Evolutionary conservation across 2,797 vertebrate species (phyloP), one percentile per base, ranked within the genome.

Genomic region (Paguma larvata): DNA sequence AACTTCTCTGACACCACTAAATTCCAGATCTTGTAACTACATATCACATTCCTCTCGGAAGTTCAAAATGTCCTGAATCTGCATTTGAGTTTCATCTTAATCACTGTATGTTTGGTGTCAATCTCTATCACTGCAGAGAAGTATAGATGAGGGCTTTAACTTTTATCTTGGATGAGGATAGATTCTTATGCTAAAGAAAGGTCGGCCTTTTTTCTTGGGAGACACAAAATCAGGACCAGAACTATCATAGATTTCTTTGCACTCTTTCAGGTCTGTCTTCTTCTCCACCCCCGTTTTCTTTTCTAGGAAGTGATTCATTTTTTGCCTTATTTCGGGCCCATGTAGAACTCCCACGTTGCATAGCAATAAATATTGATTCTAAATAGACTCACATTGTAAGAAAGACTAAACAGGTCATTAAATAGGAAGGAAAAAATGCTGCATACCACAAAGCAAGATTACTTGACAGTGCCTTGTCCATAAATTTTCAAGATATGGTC

Each of bases 101-200:
- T 38, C 23, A 21, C 30, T 7, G 41, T 21, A 4, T 15, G 62
- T 44, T 56, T 85, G 8, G 25, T 48, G 48, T 91, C 32, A 51
- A 1, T 72, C 41, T 72, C 6, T 8, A 25, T 3, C 6, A 0
- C 2, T 41, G 2, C 10, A 65, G 7, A 3, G 3, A 46, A 62
- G 6, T 38, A 0, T 6, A 65, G 13, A 15, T 53, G 6, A 77
- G 4, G 16, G 5, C 16, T 65, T 21, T 75, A 32, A 1, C 5
- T 53, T 63, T 6, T 32, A 1, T 9, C 1, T 3, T 32, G 19
- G 2, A 21, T 18, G 5, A 86, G 14, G 13, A 63, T 30, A 34
- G 6, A 51, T 63, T 79, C 27, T 32, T 0, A 56, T 10, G 5
- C 6, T 11, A 19, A 10, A 5, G 46, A 72, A 84, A 90, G 41